Evolutionary conservation across 2,888 invertebrate species (phyloP).

Genomic region (Teleogryllus oceanicus): DNA sequence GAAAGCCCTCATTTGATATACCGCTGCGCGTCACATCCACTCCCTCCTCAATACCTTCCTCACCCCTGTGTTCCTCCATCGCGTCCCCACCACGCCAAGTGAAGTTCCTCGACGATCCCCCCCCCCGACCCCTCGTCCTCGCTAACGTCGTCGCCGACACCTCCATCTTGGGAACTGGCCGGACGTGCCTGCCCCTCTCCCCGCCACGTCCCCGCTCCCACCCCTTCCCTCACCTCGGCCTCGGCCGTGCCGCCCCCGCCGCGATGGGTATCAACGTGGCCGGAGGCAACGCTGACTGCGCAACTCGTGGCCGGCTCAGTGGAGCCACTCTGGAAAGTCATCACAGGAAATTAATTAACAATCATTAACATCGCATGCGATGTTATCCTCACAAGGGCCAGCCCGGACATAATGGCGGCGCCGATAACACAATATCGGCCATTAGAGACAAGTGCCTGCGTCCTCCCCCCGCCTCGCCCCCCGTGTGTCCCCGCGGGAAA

Average conservation of each 20-base stretch:
- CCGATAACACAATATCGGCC: conserved; percentile 18
- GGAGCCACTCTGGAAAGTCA: conserved; percentile 4
- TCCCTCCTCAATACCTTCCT: too few relatives aligned
- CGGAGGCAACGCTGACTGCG: neutral
- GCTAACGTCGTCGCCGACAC: too few relatives aligned
- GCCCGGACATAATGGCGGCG: conserved; percentile 5
- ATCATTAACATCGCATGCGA: conserved; percentile 6
- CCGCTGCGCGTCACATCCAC: too few relatives aligned
- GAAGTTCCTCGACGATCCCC: too few relatives aligned
- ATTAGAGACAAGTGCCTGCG: neutral
- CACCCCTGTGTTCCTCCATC: too few relatives aligned
- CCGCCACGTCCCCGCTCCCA: neutral
- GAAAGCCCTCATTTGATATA: too few relatives aligned
- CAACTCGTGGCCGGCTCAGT: neutral
- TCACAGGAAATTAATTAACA: conserved; percentile 18
- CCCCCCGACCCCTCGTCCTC: too few relatives aligned
- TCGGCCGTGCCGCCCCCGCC: neutral
- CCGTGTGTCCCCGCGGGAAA: neutral
- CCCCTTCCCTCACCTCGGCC: neutral
- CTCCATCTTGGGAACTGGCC: too few relatives aligned
- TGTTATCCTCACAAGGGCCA: conserved; percentile 10
- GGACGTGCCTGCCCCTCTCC: neutral
- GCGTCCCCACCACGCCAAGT: too few relatives aligned
- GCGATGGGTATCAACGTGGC: neutral
- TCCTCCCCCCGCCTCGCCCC: neutral